Conservation (phyloP, 2,888 invertebrate genomes). For the Thera britannica region DNA sequence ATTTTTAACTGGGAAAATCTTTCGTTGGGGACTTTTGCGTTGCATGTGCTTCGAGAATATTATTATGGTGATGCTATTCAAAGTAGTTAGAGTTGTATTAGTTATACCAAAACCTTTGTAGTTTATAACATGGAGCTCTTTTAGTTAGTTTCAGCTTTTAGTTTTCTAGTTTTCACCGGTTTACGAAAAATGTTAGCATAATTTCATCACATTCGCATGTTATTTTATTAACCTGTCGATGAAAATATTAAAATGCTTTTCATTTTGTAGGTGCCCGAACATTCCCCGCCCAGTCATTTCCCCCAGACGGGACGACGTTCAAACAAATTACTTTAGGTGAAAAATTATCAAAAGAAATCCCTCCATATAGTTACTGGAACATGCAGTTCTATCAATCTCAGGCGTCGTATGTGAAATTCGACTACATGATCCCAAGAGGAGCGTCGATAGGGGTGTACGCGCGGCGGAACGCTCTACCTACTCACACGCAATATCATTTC, state of each 20-base stretch:
- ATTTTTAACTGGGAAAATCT: conserved; percentile 42
- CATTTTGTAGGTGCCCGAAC: conserved; percentile 90
- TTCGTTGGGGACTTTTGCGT: conserved; percentile 46
- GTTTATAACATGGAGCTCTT: conserved; percentile 4
- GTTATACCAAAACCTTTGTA: conserved; percentile 18
- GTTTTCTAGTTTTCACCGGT: conserved; percentile 11
- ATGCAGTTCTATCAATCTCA: conserved; percentile 98
- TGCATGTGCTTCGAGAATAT: conserved; percentile 56
- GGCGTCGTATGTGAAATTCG: conserved; percentile 96
- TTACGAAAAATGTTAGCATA: conserved; percentile 24
- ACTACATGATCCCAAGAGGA: conserved; percentile 95
- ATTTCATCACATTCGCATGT: conserved; percentile 71
- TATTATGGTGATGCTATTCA: conserved; percentile 33
- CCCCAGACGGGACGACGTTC: conserved; percentile 96
- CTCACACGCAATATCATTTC: conserved; percentile 98
- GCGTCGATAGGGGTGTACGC: conserved; percentile 98
- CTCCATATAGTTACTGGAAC: conserved; percentile 98
- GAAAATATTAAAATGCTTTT: conserved; percentile 42
- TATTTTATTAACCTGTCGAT: conserved; percentile 27
- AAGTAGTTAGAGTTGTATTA: conserved; percentile 30
- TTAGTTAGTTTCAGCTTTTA: not conserved
- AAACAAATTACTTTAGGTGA: conserved; percentile 95
- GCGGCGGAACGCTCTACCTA: conserved; percentile 96
- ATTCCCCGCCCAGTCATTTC: conserved; percentile 95
- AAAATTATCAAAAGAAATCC: conserved; percentile 94